Percentiles rank a stretch among this genome's conserved stretches.
Conservation (phyloP, 2,888 invertebrate species). For the Nymphalis c-album region DNA sequence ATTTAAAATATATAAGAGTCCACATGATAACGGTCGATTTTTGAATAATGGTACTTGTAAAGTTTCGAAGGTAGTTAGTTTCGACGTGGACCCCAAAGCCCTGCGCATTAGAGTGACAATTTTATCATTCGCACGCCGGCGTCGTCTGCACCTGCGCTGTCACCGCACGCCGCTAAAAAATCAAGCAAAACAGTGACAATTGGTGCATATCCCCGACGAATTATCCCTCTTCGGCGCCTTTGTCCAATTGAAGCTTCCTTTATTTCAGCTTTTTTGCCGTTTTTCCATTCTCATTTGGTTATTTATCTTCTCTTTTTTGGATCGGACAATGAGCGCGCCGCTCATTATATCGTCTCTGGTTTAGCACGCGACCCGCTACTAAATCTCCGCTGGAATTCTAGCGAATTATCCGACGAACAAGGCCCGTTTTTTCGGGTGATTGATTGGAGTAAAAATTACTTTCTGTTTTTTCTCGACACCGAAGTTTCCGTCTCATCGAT, state of each 20-base stretch:
- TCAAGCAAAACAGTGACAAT: constrained; percentile 77
- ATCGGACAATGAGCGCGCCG: constrained; percentile 55
- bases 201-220: constrained; percentile 80
- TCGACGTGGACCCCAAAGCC: constrained; percentile 19
- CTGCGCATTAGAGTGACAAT: constrained; percentile 56
- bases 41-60: background rate
- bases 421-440: constrained; percentile 75
- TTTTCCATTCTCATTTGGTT: constrained; percentile 81
- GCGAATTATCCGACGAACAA: constrained; percentile 75
- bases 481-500: constrained; percentile 52
- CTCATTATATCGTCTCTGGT: constrained; percentile 75
- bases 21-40: background rate
- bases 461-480: constrained; percentile 60
- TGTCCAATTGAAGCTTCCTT: constrained; percentile 78
- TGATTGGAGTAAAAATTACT: constrained; percentile 79
- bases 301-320: constrained; percentile 78
- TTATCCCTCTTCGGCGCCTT: constrained; percentile 79
- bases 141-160: constrained; percentile 52
- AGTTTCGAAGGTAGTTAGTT: constrained; percentile 23
- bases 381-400: constrained; percentile 79
- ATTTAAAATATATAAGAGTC: no score
- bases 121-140: constrained; percentile 58
- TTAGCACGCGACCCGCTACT: constrained; percentile 74
- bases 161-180: constrained; percentile 62
- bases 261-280: constrained; percentile 79